Base-by-base conservation (phyloP, 23 tunicate species). In the Styela clava region DNA sequence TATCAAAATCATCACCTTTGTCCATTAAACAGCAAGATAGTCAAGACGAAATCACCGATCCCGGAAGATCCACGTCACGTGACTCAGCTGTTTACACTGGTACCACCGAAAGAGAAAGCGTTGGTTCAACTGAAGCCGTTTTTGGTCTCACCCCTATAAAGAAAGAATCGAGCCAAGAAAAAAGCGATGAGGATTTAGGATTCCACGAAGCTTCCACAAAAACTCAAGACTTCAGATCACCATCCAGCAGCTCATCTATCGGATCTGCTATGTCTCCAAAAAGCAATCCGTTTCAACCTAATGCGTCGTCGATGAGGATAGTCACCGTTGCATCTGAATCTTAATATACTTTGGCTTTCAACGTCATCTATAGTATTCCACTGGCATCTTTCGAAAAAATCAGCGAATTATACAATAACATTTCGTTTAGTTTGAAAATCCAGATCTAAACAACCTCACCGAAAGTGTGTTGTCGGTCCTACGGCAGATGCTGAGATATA, bases 241-340 rank as follows among this genome's bases (percentile, higher is more conserved):
- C 71, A 1, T 67, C 71, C 31, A 25, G 31, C 16, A 29, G 71
- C 22, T 67, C 71, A 25, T 67, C 71, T 24, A 67, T 67, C 24
- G 71, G 71, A 22, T 67, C 71, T 67, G 31, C 71, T 16, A 67
- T 67, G 2, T 67, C 71, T 16, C 71, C 71, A 27, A 67, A 1
- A 22, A 67, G 71, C 31, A 29, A 27, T 24, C 22, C 31, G 23
- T 25, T 18, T 22, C 71, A 27, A 0, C 30, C 71, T 18, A 25
- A n/a, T 18, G 62, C 86, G 2, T 78, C 86, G 2, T 70, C 86
- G 21, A 62, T 83, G 73, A 35, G 72, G 33, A 78, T 62, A 56
- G 73, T 72, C 61, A 79, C 86, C 9, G 86, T 83, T 30, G 87
- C 82, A 20, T 36, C 82, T 7, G n/a, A n/a, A n/a, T n/a, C n/a